Base-by-base conservation (phyloP, 2,797 vertebrate species). In the Microctenopoma stevenorrisi region DNA sequence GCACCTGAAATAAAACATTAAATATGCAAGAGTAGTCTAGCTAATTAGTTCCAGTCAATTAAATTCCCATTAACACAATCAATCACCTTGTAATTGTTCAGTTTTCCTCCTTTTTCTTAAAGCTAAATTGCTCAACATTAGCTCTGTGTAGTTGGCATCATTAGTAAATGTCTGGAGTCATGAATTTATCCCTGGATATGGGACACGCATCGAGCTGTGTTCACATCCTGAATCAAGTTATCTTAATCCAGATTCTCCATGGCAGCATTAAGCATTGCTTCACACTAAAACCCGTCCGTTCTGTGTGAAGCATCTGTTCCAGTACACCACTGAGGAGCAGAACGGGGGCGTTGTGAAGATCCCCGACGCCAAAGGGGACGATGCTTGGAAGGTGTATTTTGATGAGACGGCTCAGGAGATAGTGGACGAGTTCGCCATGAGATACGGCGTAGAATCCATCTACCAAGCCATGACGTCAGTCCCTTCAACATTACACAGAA, bases 391-490 rank as follows among this genome's bases (percentile, higher is more conserved):
- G 82, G 98, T 99, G 8, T 98, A 99, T 81, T 98, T 96, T 2
- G 98, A 99, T 3, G 97, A 99, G 90, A 98, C 97, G 0, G 95
- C 97, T 0, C 98, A 99, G 91, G 98, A 99, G 89, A 96, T 98
- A 0, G 97, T 98, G 87, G 98, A 99, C 0, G 98, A 99, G 90
- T 98, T 99, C 30, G 97, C 97, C 74, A 98, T 99, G 97, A 94
- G 97, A 92, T 98, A 98, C 0, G 98, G 98, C 3, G 96, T 99
- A 0, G 97, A 98, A 86, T 98, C 97, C 86, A 99, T 99, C 91
- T 99, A 99, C 88, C 98, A 99, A 92, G 98, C 98, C 78, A 98
- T 98, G 97, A 98, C 97, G 98, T 99, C 87, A 96, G 96, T 90
- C 15, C 56, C 42, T 56, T 33, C 13, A 37, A 7, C 40, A 50